Percentiles rank a stretch among this genome's conserved stretches.
These are phyloP conservation scores for Apocheima hispidaria DNA, from an alignment of 2,888 invertebrate genomes.

Conservation along the genomic window DNA sequence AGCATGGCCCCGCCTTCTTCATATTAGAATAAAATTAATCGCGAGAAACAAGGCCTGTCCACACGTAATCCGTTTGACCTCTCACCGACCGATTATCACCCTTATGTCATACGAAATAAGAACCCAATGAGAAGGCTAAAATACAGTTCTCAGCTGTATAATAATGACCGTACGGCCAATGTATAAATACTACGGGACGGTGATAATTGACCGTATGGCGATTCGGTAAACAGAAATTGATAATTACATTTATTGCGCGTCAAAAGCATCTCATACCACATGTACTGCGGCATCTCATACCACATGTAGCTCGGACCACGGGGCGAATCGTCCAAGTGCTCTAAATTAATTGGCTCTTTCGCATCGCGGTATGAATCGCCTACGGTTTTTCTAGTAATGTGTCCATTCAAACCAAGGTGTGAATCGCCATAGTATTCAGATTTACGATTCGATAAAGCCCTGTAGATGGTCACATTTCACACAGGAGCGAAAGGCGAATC, in stretches of 20 bases:
- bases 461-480: too few relatives aligned
- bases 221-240: slow-evolving; percentile 6
- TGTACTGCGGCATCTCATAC: too few relatives aligned
- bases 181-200: background rate
- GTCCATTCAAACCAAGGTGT: too few relatives aligned
- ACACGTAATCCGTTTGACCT: slow-evolving; percentile 37
- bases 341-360: too few relatives aligned
- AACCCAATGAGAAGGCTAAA: background rate
- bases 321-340: too few relatives aligned
- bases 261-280: slow-evolving; percentile 10
- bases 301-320: too few relatives aligned
- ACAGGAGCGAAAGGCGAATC: too few relatives aligned
- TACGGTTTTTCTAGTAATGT: too few relatives aligned
- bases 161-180: background rate
- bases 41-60: slow-evolving; percentile 51
- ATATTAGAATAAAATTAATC: slow-evolving; percentile 65
- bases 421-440: too few relatives aligned
- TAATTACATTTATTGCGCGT: slow-evolving; percentile 15
- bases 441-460: too few relatives aligned
- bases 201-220: background rate
- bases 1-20: slow-evolving; percentile 69
- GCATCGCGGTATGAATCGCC: too few relatives aligned
- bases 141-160: background rate
- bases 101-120: slow-evolving; percentile 38
- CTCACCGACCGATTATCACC: slow-evolving; percentile 44